Conservation (phyloP, 2,888 invertebrate species). For the Hanleya hanleyi region DNA sequence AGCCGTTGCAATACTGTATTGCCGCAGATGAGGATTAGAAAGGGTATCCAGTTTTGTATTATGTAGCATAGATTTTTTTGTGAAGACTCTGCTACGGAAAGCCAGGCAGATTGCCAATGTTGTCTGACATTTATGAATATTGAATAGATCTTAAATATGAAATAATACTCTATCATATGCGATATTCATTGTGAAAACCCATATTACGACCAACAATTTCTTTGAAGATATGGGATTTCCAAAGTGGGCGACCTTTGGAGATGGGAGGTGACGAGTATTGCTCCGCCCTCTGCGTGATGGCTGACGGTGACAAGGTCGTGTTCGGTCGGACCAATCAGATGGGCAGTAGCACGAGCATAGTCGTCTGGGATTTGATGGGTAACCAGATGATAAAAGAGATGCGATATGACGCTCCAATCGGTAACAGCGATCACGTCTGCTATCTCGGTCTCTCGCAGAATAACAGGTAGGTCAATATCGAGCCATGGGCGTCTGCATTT, state of each 20-base stretch:
- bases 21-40: too few relatives aligned
- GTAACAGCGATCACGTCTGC: constrained; percentile 70
- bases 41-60: too few relatives aligned
- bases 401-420: constrained; percentile 69
- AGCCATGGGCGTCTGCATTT: too few relatives aligned
- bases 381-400: constrained; percentile 69
- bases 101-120: too few relatives aligned
- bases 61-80: too few relatives aligned
- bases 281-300: constrained; percentile 70
- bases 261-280: constrained; percentile 70
- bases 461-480: constrained; percentile 57
- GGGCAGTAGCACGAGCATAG: constrained; percentile 69
- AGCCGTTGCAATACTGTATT: too few relatives aligned
- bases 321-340: constrained; percentile 70
- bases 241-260: constrained; percentile 67
- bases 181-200: too few relatives aligned
- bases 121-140: too few relatives aligned
- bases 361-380: constrained; percentile 72
- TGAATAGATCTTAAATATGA: too few relatives aligned
- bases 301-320: constrained; percentile 69
- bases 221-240: constrained; percentile 72
- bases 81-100: too few relatives aligned
- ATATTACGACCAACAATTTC: too few relatives aligned
- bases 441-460: constrained; percentile 68
- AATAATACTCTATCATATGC: too few relatives aligned